Conservation (phyloP, 2,888 invertebrate species). For the Diloba caeruleocephala region DNA sequence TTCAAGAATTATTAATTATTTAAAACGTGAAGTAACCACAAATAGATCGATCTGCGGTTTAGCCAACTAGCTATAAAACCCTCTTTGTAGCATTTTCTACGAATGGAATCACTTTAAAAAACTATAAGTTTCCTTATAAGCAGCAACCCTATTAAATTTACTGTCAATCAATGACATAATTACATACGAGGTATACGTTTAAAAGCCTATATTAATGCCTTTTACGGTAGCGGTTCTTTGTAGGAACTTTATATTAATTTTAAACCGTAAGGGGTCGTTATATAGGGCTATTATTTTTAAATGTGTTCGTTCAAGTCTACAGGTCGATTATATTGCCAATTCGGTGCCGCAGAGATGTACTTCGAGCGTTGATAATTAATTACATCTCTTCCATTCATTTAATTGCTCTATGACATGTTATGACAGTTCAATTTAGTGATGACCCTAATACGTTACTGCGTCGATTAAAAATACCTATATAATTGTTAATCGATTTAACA, state of each 20-base stretch:
- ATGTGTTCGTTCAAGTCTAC: slow-evolving; percentile 28
- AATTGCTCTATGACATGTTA: no score
- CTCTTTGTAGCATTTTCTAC: slow-evolving; percentile 10
- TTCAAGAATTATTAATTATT: no score
- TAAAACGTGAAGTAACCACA: no score
- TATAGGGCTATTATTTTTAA: slow-evolving; percentile 54
- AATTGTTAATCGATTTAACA: no score
- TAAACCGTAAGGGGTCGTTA: slow-evolving; percentile 45
- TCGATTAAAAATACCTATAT: no score
- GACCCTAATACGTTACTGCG: no score
- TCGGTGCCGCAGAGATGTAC: slow-evolving; percentile 20
- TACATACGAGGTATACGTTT: slow-evolving; percentile 24
- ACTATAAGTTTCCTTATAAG: slow-evolving; percentile 18
- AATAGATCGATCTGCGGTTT: slow-evolving; percentile 22
- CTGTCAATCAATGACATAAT: slow-evolving; percentile 53
- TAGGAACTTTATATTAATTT: slow-evolving; percentile 31
- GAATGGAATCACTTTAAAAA: slow-evolving; percentile 4
- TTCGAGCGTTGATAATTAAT: slow-evolving; percentile 16
- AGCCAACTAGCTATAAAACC: no score
- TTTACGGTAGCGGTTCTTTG: slow-evolving; percentile 22
- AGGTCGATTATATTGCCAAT: slow-evolving; percentile 39
- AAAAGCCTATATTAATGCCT: slow-evolving; percentile 31
- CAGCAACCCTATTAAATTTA: slow-evolving; percentile 23
- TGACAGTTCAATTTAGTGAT: no score
- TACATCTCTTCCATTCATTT: no score